Conservation (phyloP, 2,888 invertebrate genomes). For the Mythimna impura region DNA sequence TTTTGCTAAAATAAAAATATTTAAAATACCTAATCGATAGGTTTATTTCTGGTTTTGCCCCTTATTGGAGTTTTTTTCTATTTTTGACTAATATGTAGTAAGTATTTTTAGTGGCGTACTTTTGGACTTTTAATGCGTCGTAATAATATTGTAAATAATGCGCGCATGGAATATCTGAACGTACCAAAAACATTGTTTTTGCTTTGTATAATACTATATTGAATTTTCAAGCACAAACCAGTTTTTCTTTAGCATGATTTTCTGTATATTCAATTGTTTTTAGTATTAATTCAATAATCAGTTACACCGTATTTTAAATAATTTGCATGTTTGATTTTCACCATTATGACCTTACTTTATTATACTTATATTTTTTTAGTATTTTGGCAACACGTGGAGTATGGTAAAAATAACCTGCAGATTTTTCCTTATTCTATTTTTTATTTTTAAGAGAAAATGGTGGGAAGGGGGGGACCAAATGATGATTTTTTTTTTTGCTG, state of each 20-base stretch:
- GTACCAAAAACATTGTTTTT: conserved; percentile 21
- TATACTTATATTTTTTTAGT: neutral
- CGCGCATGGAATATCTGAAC: conserved; percentile 14
- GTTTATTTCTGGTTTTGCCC: conserved; percentile 24
- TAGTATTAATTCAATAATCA: conserved; percentile 26
- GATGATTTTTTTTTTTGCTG: neutral
- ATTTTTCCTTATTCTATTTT: neutral
- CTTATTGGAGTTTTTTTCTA: conserved; percentile 9
- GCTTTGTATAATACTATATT: conserved; percentile 27
- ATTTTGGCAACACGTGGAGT: conserved; percentile 19
- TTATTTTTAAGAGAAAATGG: neutral
- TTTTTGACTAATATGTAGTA: conserved; percentile 11
- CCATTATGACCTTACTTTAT: conserved; percentile 10
- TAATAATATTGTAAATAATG: conserved; percentile 41
- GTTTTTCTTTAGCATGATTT: conserved; percentile 53
- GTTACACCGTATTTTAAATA: conserved; percentile 56
- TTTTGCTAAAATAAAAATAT: conserved; percentile 54
- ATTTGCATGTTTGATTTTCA: conserved; percentile 35
- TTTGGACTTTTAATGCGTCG: conserved; percentile 23
- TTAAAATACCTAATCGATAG: conserved; percentile 34
- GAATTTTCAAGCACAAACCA: conserved; percentile 31
- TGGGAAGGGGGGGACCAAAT: conserved; percentile 44
- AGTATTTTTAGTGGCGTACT: conserved; percentile 31
- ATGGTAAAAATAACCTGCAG: conserved; percentile 9
- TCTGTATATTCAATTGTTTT: conserved; percentile 32